Conservation (phyloP, 1,140 invertebrate genomes). For the Conus ventricosus region DNA sequence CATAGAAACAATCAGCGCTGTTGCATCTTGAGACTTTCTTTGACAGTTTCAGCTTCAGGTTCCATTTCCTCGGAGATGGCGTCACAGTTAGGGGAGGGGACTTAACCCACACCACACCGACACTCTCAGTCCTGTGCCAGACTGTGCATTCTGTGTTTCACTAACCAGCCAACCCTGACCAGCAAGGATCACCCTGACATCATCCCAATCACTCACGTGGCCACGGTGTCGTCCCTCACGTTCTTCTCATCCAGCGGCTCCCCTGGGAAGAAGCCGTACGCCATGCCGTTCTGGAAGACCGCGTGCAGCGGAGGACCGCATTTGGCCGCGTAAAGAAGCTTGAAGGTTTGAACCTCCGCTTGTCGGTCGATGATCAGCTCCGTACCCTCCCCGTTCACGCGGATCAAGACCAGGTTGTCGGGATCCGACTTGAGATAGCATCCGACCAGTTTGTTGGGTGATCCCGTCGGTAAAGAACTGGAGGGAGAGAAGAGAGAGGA, state of each 20-base stretch:
- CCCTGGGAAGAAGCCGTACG: slow-evolving; percentile 93
- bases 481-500: slow-evolving; percentile 28
- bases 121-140: no score
- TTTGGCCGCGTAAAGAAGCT: slow-evolving; percentile 80
- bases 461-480: slow-evolving; percentile 96
- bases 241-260: slow-evolving; percentile 83
- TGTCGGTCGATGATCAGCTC: slow-evolving; percentile 93
- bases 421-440: slow-evolving; percentile 79
- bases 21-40: no score
- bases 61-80: no score
- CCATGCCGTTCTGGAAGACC: slow-evolving; percentile 94
- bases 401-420: slow-evolving; percentile 86
- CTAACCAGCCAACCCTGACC: no score
- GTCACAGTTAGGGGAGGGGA: no score
- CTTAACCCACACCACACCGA: no score
- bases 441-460: slow-evolving; percentile 92
- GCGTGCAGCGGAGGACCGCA: slow-evolving; percentile 91
- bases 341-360: slow-evolving; percentile 84
- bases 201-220: slow-evolving; percentile 48
- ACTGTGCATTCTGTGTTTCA: no score
- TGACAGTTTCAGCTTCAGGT: no score
- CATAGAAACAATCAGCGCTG: no score
- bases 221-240: slow-evolving; percentile 78
- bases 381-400: slow-evolving; percentile 95
- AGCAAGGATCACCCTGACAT: no score